A percentile compares a stretch with the other conserved stretches of the same genome.
Conservation (phyloP, 23 tunicate species). For the Styela plicata region DNA sequence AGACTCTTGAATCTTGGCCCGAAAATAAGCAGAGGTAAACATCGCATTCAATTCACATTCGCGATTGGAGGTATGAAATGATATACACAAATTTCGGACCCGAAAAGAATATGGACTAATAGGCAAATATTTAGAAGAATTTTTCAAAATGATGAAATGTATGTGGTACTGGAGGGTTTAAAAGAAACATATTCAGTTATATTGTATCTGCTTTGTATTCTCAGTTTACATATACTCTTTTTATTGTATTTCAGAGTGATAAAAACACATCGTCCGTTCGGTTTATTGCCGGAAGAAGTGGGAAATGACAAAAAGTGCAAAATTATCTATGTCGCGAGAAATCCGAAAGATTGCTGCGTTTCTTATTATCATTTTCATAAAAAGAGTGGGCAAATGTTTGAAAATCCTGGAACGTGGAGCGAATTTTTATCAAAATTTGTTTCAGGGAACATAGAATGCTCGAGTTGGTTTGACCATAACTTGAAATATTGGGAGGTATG, state of each 20-base stretch:
- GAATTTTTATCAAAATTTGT: not conserved
- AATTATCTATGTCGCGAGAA: constrained; percentile 12
- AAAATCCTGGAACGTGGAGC: constrained; percentile 11
- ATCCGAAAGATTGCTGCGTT: constrained; percentile 17
- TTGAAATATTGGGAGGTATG: constrained; percentile 9
- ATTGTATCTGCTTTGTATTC: too few relatives aligned
- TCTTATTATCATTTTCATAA: not conserved
- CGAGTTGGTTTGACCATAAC: constrained; percentile 13
- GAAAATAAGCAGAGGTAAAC: not conserved
- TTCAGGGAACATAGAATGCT: not conserved
- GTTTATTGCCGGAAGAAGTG: constrained; percentile 17
- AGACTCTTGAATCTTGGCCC: not conserved
- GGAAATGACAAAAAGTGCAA: not conserved
- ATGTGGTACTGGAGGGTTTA: too few relatives aligned
- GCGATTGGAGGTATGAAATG: too few relatives aligned
- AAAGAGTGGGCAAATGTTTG: not conserved
- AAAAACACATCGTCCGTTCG: constrained; percentile 19
- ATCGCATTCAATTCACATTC: too few relatives aligned
- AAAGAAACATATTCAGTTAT: too few relatives aligned
- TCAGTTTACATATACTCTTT: not conserved
- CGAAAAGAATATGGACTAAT: too few relatives aligned
- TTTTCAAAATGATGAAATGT: too few relatives aligned
- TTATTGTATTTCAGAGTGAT: not conserved
- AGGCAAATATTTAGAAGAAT: too few relatives aligned
- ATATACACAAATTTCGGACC: too few relatives aligned